Base-by-base conservation (phyloP, 2,888 invertebrate genomes). In the Lucinisca nassula region DNA sequence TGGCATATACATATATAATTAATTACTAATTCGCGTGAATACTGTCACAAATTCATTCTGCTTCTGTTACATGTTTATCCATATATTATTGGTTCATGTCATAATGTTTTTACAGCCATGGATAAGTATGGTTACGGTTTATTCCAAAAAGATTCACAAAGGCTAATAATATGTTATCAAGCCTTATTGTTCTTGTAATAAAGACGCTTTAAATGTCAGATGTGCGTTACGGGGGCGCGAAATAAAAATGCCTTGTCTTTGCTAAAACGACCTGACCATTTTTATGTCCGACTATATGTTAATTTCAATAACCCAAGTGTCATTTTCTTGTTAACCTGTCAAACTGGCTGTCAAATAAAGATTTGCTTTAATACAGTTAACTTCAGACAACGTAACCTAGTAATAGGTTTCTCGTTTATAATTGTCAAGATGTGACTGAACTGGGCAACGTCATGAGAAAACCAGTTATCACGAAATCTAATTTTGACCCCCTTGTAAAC, bases 261-360 rank as follows among this genome's bases (percentile, higher is more conserved):
- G 14, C 24, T 17, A 61, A 21, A 61, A 6, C 21, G 17, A 8
- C 24, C 4, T 61, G 61, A 17, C 61, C 61, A 61, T 27, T 6
- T 61, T 10, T 27, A 24, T 61, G 30, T 61, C 61, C 61, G 30
- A 61, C 24, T 10, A 27, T 61, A 61, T 61, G 61, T 30, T 61
- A 61, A 61, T 61, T 61, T 61, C 61, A 61, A 61, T 61, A 61
- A 61, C 61, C 8, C 27, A 10, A 30, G 27, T 61, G 61, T 61
- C 61, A 61, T 4, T 61, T 61, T 27, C 27, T 61, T 61, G 61
- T 61, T 61, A 61, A 61, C 61, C 6, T 61, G 61, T 61, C 61
- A 61, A 61, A 30, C 30, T 17, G 30, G 4, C 27, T 61, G 61
- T 30, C 61, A 61, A 24, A 8, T 30, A 10, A 61, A 61, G 61